Evolutionary conservation across 2,888 invertebrate genomes (phyloP).

Genomic region (Athalia cordata): DNA sequence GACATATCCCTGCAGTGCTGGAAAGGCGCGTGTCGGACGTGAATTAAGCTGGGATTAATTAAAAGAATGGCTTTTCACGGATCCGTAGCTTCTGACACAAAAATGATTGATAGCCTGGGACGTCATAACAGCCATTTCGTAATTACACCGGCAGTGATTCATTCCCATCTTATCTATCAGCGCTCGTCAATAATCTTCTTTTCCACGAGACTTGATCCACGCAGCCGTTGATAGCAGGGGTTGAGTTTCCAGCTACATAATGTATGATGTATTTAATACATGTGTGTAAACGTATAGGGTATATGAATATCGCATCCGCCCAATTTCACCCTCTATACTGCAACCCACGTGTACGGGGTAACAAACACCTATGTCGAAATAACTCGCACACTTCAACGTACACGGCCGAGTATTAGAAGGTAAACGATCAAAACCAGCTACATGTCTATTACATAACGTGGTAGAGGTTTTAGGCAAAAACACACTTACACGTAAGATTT

Average conservation of each 20-base stretch:
- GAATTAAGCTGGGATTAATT: constrained; percentile 40
- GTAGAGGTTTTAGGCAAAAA: constrained; percentile 51
- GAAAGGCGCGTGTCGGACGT: constrained; percentile 46
- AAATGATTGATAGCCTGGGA: constrained; percentile 66
- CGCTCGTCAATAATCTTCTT: constrained; percentile 68
- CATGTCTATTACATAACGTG: neutral
- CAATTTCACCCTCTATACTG: neutral
- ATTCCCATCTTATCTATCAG: constrained; percentile 66
- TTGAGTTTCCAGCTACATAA: neutral
- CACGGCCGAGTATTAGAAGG: neutral
- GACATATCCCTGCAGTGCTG: constrained; percentile 17
- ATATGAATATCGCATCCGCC: constrained; percentile 13
- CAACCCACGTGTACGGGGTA: neutral
- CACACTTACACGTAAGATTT: constrained; percentile 38
- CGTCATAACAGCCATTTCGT: constrained; percentile 65
- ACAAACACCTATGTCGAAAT: neutral
- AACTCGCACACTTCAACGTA: neutral
- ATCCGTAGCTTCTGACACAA: constrained; percentile 46
- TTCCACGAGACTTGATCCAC: constrained; percentile 11
- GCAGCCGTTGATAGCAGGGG: neutral
- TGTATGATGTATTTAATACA: neutral
- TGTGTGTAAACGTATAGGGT: constrained; percentile 9
- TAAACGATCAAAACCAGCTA: too few relatives aligned
- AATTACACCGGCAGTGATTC: constrained; percentile 68
- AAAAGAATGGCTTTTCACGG: constrained; percentile 50